Evolutionary conservation across 2,888 invertebrate species (phyloP).

Genomic region (Notodonta dromedarius): DNA sequence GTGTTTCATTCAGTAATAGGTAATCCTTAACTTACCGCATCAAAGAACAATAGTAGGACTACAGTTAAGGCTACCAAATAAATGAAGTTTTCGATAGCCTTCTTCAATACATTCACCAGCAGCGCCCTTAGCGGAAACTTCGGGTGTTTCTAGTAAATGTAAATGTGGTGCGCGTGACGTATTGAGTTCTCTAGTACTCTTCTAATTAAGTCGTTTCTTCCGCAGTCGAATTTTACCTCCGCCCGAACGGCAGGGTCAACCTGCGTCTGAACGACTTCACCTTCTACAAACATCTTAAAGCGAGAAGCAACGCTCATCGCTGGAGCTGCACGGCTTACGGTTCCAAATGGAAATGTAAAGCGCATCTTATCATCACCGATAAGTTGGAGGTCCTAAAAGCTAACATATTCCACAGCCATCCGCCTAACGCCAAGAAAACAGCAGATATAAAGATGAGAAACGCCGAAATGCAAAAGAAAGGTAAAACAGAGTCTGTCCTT

Average conservation of each 20-base stretch:
- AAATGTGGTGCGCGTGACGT: slow-evolving; percentile 7
- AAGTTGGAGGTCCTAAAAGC: slow-evolving; percentile 70
- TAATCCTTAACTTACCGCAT: background rate
- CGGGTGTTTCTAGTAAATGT: too few species aligned
- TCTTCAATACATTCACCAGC: too few species aligned
- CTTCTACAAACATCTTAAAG: slow-evolving; percentile 74
- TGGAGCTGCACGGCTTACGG: slow-evolving; percentile 77
- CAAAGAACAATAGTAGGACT: background rate
- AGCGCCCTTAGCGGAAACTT: too few species aligned
- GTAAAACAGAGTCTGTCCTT: slow-evolving; percentile 24
- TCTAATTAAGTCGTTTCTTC: slow-evolving; percentile 19
- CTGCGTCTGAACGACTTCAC: slow-evolving; percentile 73
- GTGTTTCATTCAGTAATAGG: slow-evolving; percentile 1
- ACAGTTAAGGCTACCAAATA: background rate
- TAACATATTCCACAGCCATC: slow-evolving; percentile 66
- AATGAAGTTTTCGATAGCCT: too few species aligned
- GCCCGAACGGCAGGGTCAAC: slow-evolving; percentile 69
- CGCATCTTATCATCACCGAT: slow-evolving; percentile 72
- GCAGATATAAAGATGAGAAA: slow-evolving; percentile 25
- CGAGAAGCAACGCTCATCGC: slow-evolving; percentile 66
- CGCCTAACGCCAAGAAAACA: slow-evolving; percentile 52
- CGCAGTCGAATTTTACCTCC: slow-evolving; percentile 69
- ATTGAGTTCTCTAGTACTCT: background rate
- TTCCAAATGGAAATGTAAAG: slow-evolving; percentile 72
- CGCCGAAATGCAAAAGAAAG: slow-evolving; percentile 18